Evolutionary conservation across 2,888 invertebrate genomes (phyloP), one percentile per base, ranked within the genome.

Genomic region (Xestia xanthographa): DNA sequence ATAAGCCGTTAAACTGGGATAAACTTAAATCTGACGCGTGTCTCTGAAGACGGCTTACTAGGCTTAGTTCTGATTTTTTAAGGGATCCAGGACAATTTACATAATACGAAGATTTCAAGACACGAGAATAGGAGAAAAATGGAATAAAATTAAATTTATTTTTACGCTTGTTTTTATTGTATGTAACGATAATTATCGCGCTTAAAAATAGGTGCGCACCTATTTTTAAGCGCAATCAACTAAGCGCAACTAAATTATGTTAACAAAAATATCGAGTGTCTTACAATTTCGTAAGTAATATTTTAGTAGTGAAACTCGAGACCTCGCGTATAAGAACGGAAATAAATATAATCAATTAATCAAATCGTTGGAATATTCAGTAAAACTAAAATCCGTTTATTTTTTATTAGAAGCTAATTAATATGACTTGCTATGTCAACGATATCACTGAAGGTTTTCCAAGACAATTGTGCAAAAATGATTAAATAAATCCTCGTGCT

Each of bases 21-120:
- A 45, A 53, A 68, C 45, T 66, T 67, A 45, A 69, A 74, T 43
- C 66, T 43, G 38, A 22, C 43, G 26, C 65, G 43, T 75, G 14
- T 50, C 14, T 43, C n/a, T 22, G 8, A 62, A 50, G 34, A 11
- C 17, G 34, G 48, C n/a, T 63, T 56, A 60, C 8, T 38, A 43
- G 5, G 77, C 50, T 68, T 65, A 34, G 2, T 62, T 45, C 29
- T 60, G 60, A 53, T 67, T 58, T 66, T 17, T 66, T 4, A 14
- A 74, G 9, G 11, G 48, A 56, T 26, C 22, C 20, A 5, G 3
- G 48, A 26, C 45, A 0, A 70, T 38, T 22, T 43, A 43, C 38
- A 53, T 58, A 29, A 53, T 58, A 29, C 20, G 9, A 38, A 76
- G 17, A 1, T 20, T 22, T 17, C 20, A 34, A 34, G 5, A 34